Evolutionary conservation across 2,888 invertebrate species (phyloP).

Genomic region (Onchidella celtica): DNA sequence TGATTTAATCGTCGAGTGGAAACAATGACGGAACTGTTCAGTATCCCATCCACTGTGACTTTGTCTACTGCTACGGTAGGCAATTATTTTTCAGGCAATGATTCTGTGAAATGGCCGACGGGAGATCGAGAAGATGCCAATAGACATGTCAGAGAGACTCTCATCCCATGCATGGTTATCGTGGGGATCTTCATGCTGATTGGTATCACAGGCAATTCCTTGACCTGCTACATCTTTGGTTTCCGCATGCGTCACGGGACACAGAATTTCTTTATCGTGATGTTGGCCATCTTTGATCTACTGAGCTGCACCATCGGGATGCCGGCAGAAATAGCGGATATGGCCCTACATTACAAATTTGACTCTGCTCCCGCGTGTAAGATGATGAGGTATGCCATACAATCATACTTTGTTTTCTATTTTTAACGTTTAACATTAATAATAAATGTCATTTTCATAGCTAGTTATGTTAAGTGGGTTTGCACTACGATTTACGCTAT

Average conservation of each 20-base stretch:
- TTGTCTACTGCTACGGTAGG: no score
- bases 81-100: no score
- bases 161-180: not conserved
- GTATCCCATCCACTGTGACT: no score
- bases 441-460: no score
- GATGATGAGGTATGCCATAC: slow-evolving; percentile 1
- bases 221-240: slow-evolving; percentile 17
- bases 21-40: no score
- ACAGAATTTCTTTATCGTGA: slow-evolving; percentile 16
- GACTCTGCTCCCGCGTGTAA: not conserved
- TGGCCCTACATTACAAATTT: not conserved
- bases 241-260: not conserved
- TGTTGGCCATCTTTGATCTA: slow-evolving; percentile 13
- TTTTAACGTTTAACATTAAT: no score
- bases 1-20: no score
- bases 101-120: no score
- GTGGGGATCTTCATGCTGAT: slow-evolving; percentile 11
- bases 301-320: not conserved
- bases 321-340: slow-evolving; percentile 11
- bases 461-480: no score
- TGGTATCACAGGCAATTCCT: slow-evolving; percentile 12
- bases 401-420: no score
- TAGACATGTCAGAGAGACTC: not conserved
- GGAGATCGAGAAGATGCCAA: not conserved
- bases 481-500: no score